phyloP scores from a whole-genome alignment of 1,140 invertebrate genomes.

The Ditylenchus dipsaci region DNA sequence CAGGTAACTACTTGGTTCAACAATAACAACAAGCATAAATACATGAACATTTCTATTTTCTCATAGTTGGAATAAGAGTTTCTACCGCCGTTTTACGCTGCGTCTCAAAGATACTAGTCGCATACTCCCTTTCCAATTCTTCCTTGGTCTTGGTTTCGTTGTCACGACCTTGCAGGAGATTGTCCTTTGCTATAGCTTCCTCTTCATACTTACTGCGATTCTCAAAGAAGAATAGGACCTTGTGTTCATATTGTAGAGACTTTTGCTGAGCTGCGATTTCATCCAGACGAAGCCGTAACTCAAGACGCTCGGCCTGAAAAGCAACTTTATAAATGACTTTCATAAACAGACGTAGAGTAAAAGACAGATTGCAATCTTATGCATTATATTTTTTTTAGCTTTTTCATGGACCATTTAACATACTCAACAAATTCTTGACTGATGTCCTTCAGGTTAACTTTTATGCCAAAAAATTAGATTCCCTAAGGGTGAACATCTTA shows the following conservation, averaged over 20 bases:
- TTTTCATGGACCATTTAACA: too few relatives aligned
- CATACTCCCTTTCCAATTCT: conserved; percentile 18
- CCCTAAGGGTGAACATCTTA: too few relatives aligned
- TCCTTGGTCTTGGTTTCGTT: conserved; percentile 7
- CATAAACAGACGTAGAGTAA: too few relatives aligned
- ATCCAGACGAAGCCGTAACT: conserved; percentile 30
- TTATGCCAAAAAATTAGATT: too few relatives aligned
- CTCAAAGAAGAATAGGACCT: conserved; percentile 50
- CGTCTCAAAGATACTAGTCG: neutral
- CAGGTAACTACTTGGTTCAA: neutral
- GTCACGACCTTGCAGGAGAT: conserved; percentile 14
- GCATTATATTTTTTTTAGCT: too few relatives aligned
- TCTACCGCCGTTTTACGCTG: neutral
- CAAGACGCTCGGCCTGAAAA: conserved; percentile 26
- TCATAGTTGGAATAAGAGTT: neutral
- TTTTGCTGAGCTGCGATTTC: conserved; percentile 40
- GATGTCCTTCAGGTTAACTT: too few relatives aligned
- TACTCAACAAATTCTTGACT: too few relatives aligned
- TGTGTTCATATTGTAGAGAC: conserved; percentile 32
- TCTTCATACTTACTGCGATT: conserved; percentile 53
- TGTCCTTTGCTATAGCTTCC: conserved; percentile 37
- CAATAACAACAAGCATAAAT: neutral
- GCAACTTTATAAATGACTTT: too few relatives aligned
- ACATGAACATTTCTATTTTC: too few relatives aligned
- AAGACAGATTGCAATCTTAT: too few relatives aligned